Evolutionary conservation across 2,888 invertebrate genomes (phyloP).

Genomic region (Tortrix viridana): DNA sequence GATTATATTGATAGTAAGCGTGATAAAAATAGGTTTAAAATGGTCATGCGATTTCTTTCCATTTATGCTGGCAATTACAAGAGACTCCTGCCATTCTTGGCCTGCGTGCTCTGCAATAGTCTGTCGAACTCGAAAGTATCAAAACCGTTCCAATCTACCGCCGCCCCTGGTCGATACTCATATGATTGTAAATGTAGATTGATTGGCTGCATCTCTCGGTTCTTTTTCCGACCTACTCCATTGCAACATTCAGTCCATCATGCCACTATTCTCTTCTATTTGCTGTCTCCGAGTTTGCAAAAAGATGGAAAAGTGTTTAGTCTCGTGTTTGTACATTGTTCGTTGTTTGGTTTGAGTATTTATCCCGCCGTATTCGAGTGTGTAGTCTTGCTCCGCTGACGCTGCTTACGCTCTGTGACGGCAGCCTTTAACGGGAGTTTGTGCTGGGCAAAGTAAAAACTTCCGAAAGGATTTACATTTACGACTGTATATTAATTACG

Average conservation of each 20-base stretch:
- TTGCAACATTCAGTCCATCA: conserved; percentile 63
- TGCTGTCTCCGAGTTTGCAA: conserved; percentile 48
- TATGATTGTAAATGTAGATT: conserved; percentile 83
- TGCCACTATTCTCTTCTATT: conserved; percentile 66
- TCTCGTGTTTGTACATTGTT: conserved; percentile 30
- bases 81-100: too few relatives aligned
- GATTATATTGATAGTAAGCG: too few relatives aligned
- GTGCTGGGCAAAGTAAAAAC: background rate
- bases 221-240: conserved; percentile 66
- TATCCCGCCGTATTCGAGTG: conserved; percentile 17
- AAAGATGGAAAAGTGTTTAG: conserved; percentile 33
- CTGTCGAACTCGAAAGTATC: conserved; percentile 45
- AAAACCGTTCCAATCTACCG: conserved; percentile 43
- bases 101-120: background rate
- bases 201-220: conserved; percentile 75
- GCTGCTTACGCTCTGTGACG: conserved; percentile 7
- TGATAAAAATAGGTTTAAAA: too few relatives aligned
- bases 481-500: too few relatives aligned
- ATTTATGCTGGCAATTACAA: too few relatives aligned
- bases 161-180: conserved; percentile 68
- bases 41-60: too few relatives aligned
- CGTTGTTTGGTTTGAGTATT: conserved; percentile 34
- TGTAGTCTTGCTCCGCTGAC: conserved; percentile 28
- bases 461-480: too few relatives aligned
- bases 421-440: conserved; percentile 8